These are phyloP conservation scores for Peromyscus attwateri DNA, from an alignment of 2,797 vertebrate genomes.

Conservation along the genomic window DNA sequence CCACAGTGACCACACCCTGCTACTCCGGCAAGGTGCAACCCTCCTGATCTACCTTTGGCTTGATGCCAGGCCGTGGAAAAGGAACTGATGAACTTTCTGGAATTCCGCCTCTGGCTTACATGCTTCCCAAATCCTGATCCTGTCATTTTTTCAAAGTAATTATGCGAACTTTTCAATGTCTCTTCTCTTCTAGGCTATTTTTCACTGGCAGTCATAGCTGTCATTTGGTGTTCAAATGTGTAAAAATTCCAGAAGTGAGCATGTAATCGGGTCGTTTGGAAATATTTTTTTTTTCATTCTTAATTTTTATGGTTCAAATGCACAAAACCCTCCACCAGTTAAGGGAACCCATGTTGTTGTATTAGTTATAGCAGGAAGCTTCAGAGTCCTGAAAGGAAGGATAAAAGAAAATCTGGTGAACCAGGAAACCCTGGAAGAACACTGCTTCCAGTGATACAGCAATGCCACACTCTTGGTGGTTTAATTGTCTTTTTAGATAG, in stretches of 20 bases:
- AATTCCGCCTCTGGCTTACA: background rate
- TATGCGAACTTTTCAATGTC: background rate
- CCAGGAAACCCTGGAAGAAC: background rate
- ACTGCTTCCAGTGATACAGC: background rate
- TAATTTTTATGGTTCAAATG: slow-evolving; percentile 37
- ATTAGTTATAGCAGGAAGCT: background rate
- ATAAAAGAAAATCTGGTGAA: background rate
- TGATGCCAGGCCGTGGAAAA: background rate
- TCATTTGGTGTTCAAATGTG: slow-evolving; percentile 23
- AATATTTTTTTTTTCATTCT: background rate
- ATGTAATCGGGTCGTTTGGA: slow-evolving; percentile 46
- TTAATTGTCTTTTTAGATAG: background rate
- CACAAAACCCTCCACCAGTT: background rate
- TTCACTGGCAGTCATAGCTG: background rate
- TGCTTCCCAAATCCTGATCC: background rate
- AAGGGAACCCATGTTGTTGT: background rate
- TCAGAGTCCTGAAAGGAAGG: background rate
- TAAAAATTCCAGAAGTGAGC: background rate
- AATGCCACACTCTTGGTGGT: background rate
- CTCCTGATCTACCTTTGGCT: background rate
- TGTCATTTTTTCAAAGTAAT: background rate
- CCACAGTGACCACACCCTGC: background rate
- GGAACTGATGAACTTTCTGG: background rate
- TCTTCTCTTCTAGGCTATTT: background rate
- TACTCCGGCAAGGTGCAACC: background rate